Percentiles rank a stretch among this genome's conserved stretches.
Evolutionary conservation across 1,140 invertebrate species (phyloP).

Genomic region (Orchesella cincta): DNA sequence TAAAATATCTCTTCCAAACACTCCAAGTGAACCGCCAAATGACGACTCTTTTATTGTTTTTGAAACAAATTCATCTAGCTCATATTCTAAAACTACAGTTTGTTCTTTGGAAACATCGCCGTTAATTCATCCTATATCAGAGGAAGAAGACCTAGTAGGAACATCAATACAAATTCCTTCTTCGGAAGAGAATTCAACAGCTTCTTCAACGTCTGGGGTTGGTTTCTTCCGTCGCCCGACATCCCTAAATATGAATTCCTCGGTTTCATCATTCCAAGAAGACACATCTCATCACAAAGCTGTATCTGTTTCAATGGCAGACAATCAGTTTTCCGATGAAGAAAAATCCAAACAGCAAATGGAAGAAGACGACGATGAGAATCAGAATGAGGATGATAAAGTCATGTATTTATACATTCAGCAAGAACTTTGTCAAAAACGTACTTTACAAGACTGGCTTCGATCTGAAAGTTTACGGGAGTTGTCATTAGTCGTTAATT

Average conservation of each 20-base stretch:
- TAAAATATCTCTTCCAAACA: background rate
- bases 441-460: constrained; percentile 90
- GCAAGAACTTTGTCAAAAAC: constrained; percentile 90
- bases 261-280: background rate
- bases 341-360: background rate
- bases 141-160: background rate
- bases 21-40: constrained; percentile 39
- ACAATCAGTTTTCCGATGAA: too few relatives aligned
- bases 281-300: constrained; percentile 2
- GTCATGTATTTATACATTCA: constrained; percentile 89
- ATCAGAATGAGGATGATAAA: constrained; percentile 25
- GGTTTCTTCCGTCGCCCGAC: constrained; percentile 43
- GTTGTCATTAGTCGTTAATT: constrained; percentile 64
- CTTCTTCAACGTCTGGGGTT: constrained; percentile 12
- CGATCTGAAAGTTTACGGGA: constrained; percentile 60
- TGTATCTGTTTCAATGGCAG: background rate
- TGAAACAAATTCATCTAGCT: constrained; percentile 50
- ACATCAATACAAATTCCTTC: constrained; percentile 8
- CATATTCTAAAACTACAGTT: background rate
- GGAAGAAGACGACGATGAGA: constrained; percentile 11
- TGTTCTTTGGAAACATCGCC: background rate
- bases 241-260: background rate
- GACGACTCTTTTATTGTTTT: constrained; percentile 67
- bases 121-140: background rate
- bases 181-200: background rate